Conservation (phyloP, 2,888 invertebrate genomes). For the Philopedon plagiatum region DNA sequence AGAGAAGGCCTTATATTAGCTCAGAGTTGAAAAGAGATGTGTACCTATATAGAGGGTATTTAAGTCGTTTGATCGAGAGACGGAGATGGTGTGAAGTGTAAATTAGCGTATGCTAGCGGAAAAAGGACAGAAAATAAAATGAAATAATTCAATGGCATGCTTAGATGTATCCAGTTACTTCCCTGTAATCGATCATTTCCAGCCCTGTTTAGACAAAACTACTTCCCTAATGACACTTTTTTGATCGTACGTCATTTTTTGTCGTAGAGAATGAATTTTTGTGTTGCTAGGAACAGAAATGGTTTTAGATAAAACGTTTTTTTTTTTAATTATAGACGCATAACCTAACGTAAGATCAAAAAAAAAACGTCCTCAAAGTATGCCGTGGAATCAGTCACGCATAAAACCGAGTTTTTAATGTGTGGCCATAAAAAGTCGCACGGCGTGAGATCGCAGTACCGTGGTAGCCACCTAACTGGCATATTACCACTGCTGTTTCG, state of each 20-base stretch:
- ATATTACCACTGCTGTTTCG: too few relatives aligned
- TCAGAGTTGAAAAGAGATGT: neutral
- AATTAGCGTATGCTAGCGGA: neutral
- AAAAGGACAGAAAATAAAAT: neutral
- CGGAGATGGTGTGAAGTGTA: neutral
- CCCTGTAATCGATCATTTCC: conserved; percentile 61
- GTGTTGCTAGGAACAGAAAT: too few relatives aligned
- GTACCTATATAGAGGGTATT: neutral
- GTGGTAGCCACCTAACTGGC: too few relatives aligned
- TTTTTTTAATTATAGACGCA: too few relatives aligned
- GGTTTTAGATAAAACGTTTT: too few relatives aligned
- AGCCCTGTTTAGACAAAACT: conserved; percentile 61
- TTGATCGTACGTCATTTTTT: conserved; percentile 38
- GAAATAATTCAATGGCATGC: conserved; percentile 15
- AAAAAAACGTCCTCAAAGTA: too few relatives aligned
- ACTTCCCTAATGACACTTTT: conserved; percentile 61
- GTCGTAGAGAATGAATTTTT: too few relatives aligned
- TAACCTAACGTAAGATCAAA: too few relatives aligned
- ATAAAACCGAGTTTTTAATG: too few relatives aligned
- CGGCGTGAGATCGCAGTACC: too few relatives aligned
- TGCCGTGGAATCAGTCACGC: too few relatives aligned
- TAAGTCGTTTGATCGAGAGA: neutral
- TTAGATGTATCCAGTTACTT: conserved; percentile 58
- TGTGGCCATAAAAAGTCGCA: too few relatives aligned
- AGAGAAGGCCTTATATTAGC: conserved; percentile 10